Percentiles rank a stretch among this genome's conserved stretches.
phyloP scores from a whole-genome alignment of 92 coral and sea anemone species.

The Anthopleura xanthogrammica region DNA sequence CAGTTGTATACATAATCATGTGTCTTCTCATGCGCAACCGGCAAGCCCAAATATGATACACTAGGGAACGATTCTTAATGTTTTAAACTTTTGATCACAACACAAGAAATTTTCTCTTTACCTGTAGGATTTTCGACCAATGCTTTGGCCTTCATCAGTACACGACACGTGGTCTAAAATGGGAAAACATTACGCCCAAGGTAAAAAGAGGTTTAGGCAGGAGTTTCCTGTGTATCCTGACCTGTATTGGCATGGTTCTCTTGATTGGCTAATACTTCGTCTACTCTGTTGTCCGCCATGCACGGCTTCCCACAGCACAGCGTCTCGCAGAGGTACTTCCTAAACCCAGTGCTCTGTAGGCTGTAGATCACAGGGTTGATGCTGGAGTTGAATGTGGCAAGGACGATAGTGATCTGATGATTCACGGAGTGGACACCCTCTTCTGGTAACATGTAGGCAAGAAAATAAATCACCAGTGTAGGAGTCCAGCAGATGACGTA shows the following conservation, averaged over 20 bases:
- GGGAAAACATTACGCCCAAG: too few species aligned
- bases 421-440: slow-evolving; percentile 30
- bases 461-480: slow-evolving; percentile 42
- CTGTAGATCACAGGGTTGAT: slow-evolving; percentile 62
- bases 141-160: too few species aligned
- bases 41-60: too few species aligned
- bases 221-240: not conserved
- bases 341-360: slow-evolving; percentile 50
- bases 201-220: not conserved
- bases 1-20: too few species aligned
- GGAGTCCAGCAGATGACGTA: slow-evolving; percentile 38
- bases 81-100: too few species aligned
- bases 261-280: not conserved
- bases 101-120: too few species aligned
- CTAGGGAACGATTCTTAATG: too few species aligned
- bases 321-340: slow-evolving; percentile 46
- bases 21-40: too few species aligned
- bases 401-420: slow-evolving; percentile 54
- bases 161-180: too few species aligned
- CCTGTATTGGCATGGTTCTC: not conserved
- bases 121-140: too few species aligned
- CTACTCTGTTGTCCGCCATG: not conserved
- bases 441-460: slow-evolving; percentile 40
- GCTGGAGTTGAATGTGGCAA: slow-evolving; percentile 61
- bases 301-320: slow-evolving; percentile 41